These are phyloP conservation scores for Trachelus troglodyta DNA, from an alignment of 2,888 invertebrate genomes.

Conservation along the genomic window DNA sequence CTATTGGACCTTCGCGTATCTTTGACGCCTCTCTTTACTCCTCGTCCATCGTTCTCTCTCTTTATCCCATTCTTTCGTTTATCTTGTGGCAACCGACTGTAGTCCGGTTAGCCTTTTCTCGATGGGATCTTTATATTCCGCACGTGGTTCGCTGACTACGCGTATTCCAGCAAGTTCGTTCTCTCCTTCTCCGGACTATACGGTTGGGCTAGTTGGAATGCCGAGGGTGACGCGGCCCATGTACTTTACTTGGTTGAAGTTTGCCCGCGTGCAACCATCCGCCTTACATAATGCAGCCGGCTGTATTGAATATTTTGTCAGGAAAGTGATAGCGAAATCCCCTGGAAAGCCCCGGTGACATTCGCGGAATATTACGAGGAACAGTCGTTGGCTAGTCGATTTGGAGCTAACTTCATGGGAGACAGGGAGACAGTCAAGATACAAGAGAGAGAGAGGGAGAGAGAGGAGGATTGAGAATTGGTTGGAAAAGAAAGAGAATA, in stretches of 20 bases:
- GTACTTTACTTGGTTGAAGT: conserved; percentile 34
- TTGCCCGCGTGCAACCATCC: conserved; percentile 28
- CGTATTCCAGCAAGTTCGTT: not conserved
- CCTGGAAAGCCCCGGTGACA: conserved; percentile 46
- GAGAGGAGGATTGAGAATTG: not conserved
- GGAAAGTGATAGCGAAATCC: conserved; percentile 60
- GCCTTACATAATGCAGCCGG: conserved; percentile 58
- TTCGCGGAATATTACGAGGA: conserved; percentile 46
- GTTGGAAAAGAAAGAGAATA: not conserved
- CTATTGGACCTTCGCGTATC: no score
- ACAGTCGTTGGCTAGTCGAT: not conserved
- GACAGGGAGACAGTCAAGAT: not conserved
- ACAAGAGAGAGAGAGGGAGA: not conserved
- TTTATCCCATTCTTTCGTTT: not conserved
- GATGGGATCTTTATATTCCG: conserved; percentile 1
- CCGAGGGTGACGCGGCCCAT: conserved; percentile 26
- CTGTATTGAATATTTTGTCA: conserved; percentile 58
- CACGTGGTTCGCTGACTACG: not conserved
- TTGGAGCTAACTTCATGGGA: not conserved
- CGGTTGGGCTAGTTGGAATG: conserved; percentile 34
- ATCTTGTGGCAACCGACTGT: not conserved
- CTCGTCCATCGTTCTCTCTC: no score
- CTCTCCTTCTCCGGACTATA: not conserved
- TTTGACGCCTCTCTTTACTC: no score
- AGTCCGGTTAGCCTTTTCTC: not conserved